Evolutionary conservation across 2,797 vertebrate genomes (phyloP), one percentile per base, ranked within the genome.

Genomic region (Distichodus sexfasciatus): DNA sequence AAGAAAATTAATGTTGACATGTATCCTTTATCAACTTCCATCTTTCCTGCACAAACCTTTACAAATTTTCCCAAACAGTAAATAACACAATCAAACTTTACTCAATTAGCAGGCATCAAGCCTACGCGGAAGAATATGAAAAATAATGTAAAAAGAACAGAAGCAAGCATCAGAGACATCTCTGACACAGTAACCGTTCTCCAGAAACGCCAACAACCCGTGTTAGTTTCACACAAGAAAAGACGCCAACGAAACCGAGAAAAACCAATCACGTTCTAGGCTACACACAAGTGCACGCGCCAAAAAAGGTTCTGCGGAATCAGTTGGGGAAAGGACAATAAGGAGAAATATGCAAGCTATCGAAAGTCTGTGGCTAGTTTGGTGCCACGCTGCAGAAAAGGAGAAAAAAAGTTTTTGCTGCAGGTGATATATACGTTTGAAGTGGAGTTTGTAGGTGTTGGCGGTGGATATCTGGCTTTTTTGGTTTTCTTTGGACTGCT

Each of bases 401-500:
- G 12, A 63, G 54, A 58, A 19, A 29, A 47, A 26, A 70, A 10
- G 23, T 41, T 54, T 65, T 44, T 1, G 14, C 21, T 65, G 55
- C 9, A 24, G 28, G 12, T 64, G 47, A 17, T 48, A 28, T 70
- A 48, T 35, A 24, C 38, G 70, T 59, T 79, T 80, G 74, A 76
- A 82, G 69, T 78, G 61, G 81, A 88, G 85, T 80, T 83, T 84
- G 75, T 65, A 73, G 80, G 81, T 81, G 84, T 84, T 72, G 60
- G 51, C 44, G 47, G 68, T 61, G 67, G 47, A 10, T 33, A 31
- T 36, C 64, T 59, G 71, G 81, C 76, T 83, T 87, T 86, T 84
- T 81, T 83, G 85, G 83, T 84, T 85, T n/a, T n/a, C n/a, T n/a
- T n/a, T n/a, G n/a, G 74, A 78, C 81, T 70, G 59, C 74, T 76